Evolutionary conservation across 2,113 vertebrate species (phyloP), one percentile per base, ranked within the genome.

Genomic region (Heterocephalus glaber): DNA sequence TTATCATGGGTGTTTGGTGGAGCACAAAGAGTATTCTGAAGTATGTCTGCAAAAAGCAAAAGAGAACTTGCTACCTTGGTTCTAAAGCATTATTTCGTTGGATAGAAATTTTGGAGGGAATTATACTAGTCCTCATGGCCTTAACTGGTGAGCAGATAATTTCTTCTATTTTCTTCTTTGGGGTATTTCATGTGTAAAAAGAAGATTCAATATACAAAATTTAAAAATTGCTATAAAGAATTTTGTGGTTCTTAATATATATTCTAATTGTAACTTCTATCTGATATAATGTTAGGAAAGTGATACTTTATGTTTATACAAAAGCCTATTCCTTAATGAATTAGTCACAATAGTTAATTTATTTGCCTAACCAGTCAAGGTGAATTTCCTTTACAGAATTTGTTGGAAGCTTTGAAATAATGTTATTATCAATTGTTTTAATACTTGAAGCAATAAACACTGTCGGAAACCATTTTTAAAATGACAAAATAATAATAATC

Each of bases 1-100:
- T 99, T 63, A 80, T 99, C 0, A 98, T 98, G 24, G 99, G 99
- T n/a, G 94, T 99, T 49, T 99, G 99, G 99, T 99, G 99, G 99
- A 98, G 98, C 2, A 98, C 97, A 84, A 99, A 99, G 93, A 98
- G 97, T 47, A 98, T 99, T 1, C 97, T 99, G 70, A 99, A 99
- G 95, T 98, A 99, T 0, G 77, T 98, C 96, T 99, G 98, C 81
- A 98, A 98, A 93, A 99, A 99, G 94, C 99, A 99, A 98, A 99
- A 99, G 98, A 98, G 96, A 0, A 94, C 97, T 38, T 99, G 99
- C 70, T 99, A 99, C 8, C 92, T 99, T 89, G 97, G 98, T 16
- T 99, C 99, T 96, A 98, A 99, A 96, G 98, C 98, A 41, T 98
- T 98, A 22, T 99, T 99, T 96, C 99, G 98, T 68, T 99, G 98